Evolutionary conservation across 2,797 vertebrate species (phyloP), one percentile per base, ranked within the genome.

Genomic region (Rhinophrynus dorsalis): DNA sequence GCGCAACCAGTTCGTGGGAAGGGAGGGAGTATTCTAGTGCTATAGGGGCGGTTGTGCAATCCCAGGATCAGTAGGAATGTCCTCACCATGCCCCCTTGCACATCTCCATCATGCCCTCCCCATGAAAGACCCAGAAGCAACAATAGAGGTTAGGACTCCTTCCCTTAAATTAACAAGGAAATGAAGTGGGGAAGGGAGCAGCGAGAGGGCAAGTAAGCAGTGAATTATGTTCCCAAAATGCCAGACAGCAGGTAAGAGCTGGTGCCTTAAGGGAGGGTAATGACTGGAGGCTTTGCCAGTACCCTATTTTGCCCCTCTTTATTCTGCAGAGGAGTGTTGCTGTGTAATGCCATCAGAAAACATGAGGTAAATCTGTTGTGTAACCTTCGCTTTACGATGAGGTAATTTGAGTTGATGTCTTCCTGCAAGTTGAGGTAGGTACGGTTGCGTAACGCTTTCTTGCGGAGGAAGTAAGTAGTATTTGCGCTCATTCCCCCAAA

Each of bases 401-500:
- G 69, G 69, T 73, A 73, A 59, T 15, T 20, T 18, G 62, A 66
- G 69, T 51, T 60, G 60, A 64, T 65, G 47, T 66, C 61, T 73
- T 73, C 62, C 35, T 65, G 69, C 48, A 73, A 73, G 69, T 55
- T 73, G 69, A 73, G 69, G 69, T 73, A 73, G 69, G 62, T 73
- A 73, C 54, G 69, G 69, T 73, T 73, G 69, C 60, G 69, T 73
- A 73, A 73, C 62, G 61, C 45, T 73, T 73, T 66, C 69, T 59
- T 50, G 37, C 29, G 17, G 62, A 66, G 45, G 48, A 68, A 73
- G 73, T 76, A 74, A 77, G 77, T 77, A 80, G 61, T 78, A 80
- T 62, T 15, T 4, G 21, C 17, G 21, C 45, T 47, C 50, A 20
- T 9, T 74, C 58, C 2, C 15, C 75, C 26, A 37, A 45, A 29